Percentiles rank a stretch among this genome's conserved stretches.
phyloP scores from a whole-genome alignment of 2,797 vertebrate species.

The Podarcis siculus region DNA sequence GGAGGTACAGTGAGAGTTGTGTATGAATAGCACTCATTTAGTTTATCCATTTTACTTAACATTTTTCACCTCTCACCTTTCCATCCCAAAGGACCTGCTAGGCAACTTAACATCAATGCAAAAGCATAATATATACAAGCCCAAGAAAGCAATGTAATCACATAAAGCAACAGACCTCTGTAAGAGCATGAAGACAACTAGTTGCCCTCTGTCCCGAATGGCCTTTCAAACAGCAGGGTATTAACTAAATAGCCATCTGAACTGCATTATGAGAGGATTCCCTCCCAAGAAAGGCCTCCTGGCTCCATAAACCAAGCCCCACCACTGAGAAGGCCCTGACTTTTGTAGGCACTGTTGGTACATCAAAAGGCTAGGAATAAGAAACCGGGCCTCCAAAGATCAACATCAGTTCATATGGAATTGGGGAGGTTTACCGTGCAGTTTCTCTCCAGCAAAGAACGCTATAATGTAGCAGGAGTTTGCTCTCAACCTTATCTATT shows the following conservation, averaged over 20 bases:
- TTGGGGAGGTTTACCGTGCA: no score
- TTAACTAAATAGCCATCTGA: no score
- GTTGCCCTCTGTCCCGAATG: not conserved
- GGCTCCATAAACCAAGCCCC: not conserved
- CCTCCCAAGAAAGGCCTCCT: no score
- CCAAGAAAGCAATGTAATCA: not conserved
- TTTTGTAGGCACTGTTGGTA: no score
- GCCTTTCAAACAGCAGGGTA: not conserved
- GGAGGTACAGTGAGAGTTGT: not conserved
- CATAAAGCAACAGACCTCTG: not conserved
- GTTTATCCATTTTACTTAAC: not conserved
- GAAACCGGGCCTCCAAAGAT: not conserved
- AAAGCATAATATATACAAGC: not conserved
- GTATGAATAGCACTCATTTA: not conserved
- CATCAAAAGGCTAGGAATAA: not conserved
- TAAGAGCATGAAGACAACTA: not conserved
- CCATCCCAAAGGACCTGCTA: not conserved
- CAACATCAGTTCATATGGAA: not conserved
- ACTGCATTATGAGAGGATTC: not conserved
- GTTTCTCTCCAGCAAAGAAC: not conserved
- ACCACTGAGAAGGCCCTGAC: no score
- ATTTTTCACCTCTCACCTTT: not conserved
- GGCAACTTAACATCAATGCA: not conserved
- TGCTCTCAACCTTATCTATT: not conserved
- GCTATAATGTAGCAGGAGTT: not conserved